Base-by-base conservation (phyloP, 1,140 invertebrate genomes). In the Eumeta japonica region DNA sequence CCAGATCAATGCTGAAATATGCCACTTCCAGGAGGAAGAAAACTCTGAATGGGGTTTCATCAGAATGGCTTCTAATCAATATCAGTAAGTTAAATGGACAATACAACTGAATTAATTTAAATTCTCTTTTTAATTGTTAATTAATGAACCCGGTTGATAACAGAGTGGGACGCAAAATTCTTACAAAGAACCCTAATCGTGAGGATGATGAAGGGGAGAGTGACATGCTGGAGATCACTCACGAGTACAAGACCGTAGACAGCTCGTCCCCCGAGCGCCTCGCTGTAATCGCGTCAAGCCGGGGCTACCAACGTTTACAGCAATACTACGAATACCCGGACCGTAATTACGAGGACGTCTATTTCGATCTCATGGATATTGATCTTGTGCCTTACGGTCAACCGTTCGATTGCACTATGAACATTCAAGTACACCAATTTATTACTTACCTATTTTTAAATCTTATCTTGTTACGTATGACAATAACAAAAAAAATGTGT, bases 1-100 rank as follows among this genome's bases (percentile, higher is more conserved):
- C 28, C 86, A 89, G 67, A 83, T 92, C 2, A 90, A 91, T 59
- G 85, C 88, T 2, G 88, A 91, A 51, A 66, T 86, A 16, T 82
- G 87, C 35, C 80, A 82, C 56, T 86, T 83, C 64, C 79, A 81
- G 59, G 79, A 84, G 51, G 83, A 86, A 55, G 71, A 80, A 32
- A 74, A 76, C 19, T 81, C 80, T 1, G 81, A 82, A 43, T 83
- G 82, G 82, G 83, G 83, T 28, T 86, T 83, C 58, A 72, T 75
- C 41, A 75, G 79, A 47, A 73, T 82, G 53, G 75, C 78, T 28
- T 74, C 80, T 15, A 81, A 84, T 58, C 76, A 83, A 55, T 82
- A 82, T 56, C 80, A 82, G 83, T 85, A 60, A 77, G 77, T 76
- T 46, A 15, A 35, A 20, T 28, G 41, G n/a, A n/a, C n/a, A n/a